A percentile compares a stretch with the other conserved stretches of the same genome.
Conservation (phyloP, 2,113 vertebrate species). For the Lates calcarifer region DNA sequence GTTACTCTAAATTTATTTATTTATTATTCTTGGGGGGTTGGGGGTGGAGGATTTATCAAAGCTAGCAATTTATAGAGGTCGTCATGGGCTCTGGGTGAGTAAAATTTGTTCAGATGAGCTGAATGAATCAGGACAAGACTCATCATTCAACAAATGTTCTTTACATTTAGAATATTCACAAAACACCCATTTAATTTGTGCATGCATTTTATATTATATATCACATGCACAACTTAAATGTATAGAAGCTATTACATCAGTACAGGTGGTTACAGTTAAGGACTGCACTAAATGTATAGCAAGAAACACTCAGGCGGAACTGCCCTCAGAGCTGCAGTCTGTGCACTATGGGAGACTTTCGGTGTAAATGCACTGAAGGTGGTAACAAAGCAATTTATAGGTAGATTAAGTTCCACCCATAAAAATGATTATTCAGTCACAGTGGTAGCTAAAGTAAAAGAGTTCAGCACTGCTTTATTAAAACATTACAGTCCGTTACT, state of each 20-base stretch:
- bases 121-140: too few relatives aligned
- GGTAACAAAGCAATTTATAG: conserved; percentile 76
- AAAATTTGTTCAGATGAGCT: too few relatives aligned
- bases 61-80: too few relatives aligned
- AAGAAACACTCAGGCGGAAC: conserved; percentile 13
- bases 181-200: too few relatives aligned
- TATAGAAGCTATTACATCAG: background rate
- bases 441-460: conserved; percentile 67
- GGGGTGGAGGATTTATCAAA: too few relatives aligned
- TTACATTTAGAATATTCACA: too few relatives aligned
- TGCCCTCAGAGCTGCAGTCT: conserved; percentile 1
- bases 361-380: conserved; percentile 50
- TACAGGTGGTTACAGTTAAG: background rate
- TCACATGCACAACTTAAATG: background rate
- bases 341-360: conserved; percentile 31
- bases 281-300: conserved; percentile 12
- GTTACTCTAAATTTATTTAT: too few relatives aligned
- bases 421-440: conserved; percentile 73
- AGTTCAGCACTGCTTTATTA: conserved; percentile 70
- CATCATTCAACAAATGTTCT: too few relatives aligned
- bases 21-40: too few relatives aligned
- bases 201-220: background rate
- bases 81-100: too few relatives aligned
- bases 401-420: conserved; percentile 77
- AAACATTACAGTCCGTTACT: conserved; percentile 73